Percentiles rank a stretch among this genome's conserved stretches.
phyloP scores from a whole-genome alignment of 1,140 invertebrate genomes.

The Panagrolaimus sp. region DNA sequence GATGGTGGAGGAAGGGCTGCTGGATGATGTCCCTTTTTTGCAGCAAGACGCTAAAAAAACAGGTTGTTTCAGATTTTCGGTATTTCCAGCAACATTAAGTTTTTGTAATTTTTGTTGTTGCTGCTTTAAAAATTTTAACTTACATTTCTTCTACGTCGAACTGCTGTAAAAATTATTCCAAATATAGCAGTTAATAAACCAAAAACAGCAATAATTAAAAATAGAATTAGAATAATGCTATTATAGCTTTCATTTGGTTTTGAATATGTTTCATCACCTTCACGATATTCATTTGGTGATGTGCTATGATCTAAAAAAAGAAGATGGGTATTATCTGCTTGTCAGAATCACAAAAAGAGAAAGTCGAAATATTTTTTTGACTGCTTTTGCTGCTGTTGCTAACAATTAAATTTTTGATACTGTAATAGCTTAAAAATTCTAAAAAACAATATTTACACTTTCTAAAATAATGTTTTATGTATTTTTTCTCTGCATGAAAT shows the following conservation, averaged over 20 bases:
- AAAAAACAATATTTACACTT: too few species aligned
- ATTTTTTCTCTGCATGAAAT: too few species aligned
- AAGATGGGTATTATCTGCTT: too few species aligned
- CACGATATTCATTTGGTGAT: conserved; percentile 5
- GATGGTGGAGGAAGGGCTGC: neutral
- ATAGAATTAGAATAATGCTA: neutral
- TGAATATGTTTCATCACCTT: neutral
- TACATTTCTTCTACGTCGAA: neutral
- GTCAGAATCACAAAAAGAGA: too few species aligned
- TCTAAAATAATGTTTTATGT: too few species aligned
- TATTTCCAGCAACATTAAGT: too few species aligned
- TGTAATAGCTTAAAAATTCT: too few species aligned
- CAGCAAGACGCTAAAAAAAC: conserved; percentile 1
- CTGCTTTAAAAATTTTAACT: neutral
- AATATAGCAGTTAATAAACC: neutral
- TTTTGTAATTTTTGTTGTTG: too few species aligned
- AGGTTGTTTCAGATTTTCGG: too few species aligned
- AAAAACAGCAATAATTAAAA: neutral
- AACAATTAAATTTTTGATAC: too few species aligned
- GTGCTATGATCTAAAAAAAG: conserved; percentile 4
- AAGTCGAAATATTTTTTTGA: too few species aligned
- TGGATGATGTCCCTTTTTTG: neutral
- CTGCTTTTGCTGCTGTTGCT: too few species aligned
- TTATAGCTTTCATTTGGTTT: neutral
- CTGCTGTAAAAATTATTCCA: neutral